Percentiles rank a stretch among this genome's conserved stretches.
phyloP scores from a whole-genome alignment of 1,140 invertebrate species.

The Copidosoma floridanum region DNA sequence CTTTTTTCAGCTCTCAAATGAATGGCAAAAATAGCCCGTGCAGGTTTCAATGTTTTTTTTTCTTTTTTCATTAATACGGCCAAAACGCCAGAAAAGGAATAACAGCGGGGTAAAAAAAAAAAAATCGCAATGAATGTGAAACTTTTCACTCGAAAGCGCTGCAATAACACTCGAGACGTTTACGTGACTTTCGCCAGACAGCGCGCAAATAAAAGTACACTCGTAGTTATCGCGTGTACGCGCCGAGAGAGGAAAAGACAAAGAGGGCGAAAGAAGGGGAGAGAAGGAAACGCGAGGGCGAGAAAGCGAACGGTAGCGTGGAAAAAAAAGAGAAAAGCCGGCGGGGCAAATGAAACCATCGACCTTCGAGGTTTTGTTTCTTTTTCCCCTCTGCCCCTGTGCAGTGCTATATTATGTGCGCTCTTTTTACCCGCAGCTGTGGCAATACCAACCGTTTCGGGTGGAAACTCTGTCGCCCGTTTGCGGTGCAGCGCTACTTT shows the following conservation, averaged over 20 bases:
- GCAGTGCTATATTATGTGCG: too few species aligned
- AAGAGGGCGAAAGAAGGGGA: background rate
- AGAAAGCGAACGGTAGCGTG: background rate
- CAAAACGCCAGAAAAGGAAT: too few species aligned
- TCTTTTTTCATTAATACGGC: too few species aligned
- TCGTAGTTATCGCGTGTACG: background rate
- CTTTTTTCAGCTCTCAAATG: too few species aligned
- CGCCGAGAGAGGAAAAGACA: background rate
- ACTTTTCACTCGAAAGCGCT: background rate
- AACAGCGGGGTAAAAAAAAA: background rate
- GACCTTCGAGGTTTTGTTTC: background rate
- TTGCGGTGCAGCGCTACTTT: background rate
- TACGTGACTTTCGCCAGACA: conserved; percentile 5
- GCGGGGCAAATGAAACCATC: conserved; percentile 4
- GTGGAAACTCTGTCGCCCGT: background rate
- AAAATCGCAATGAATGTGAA: background rate
- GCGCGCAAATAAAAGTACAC: conserved; percentile 3
- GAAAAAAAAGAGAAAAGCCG: background rate
- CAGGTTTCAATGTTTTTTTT: too few species aligned
- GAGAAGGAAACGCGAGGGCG: too few species aligned
- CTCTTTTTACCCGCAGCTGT: background rate
- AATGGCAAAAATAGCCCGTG: too few species aligned
- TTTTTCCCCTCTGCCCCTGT: background rate
- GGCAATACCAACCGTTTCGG: background rate
- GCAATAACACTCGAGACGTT: conserved; percentile 1